A percentile compares a stretch with the other conserved stretches of the same genome.
These are phyloP conservation scores for Mionectes macconnelli DNA, from an alignment of 2,113 vertebrate species.

Conservation along the genomic window DNA sequence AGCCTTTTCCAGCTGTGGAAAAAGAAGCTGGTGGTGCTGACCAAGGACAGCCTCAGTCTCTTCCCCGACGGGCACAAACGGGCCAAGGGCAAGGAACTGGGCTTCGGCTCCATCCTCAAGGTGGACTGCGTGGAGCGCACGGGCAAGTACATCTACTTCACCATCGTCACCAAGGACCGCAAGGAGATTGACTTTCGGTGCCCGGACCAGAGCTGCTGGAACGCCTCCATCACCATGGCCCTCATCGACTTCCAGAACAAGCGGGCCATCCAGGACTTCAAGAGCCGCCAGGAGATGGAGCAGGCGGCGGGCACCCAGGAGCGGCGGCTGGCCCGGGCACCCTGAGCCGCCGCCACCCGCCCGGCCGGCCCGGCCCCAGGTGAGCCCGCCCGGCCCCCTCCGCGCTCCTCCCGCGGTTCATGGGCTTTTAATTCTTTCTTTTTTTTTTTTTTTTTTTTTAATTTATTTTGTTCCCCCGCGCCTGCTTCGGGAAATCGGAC, in stretches of 20 bases:
- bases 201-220: constrained; percentile 90
- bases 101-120: constrained; percentile 88
- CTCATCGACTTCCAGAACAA: constrained; percentile 96
- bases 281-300: constrained; percentile 83
- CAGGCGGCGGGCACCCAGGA: constrained; percentile 78
- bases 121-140: constrained; percentile 97
- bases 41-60: constrained; percentile 88
- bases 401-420: neutral
- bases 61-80: constrained; percentile 84
- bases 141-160: constrained; percentile 96
- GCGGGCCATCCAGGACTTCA: constrained; percentile 89
- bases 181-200: constrained; percentile 98
- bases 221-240: constrained; percentile 93
- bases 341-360: constrained; percentile 58
- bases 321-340: constrained; percentile 76
- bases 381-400: neutral
- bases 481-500: neutral
- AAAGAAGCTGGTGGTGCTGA: constrained; percentile 92
- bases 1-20: constrained; percentile 95
- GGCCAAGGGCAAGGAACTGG: constrained; percentile 86
- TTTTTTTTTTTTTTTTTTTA: neutral
- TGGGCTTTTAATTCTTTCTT: neutral
- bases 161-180: constrained; percentile 92
- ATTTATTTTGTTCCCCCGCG: neutral
- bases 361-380: neutral